Base-by-base conservation (phyloP, 2,888 invertebrate genomes). In the Pseudococcus viburni region DNA sequence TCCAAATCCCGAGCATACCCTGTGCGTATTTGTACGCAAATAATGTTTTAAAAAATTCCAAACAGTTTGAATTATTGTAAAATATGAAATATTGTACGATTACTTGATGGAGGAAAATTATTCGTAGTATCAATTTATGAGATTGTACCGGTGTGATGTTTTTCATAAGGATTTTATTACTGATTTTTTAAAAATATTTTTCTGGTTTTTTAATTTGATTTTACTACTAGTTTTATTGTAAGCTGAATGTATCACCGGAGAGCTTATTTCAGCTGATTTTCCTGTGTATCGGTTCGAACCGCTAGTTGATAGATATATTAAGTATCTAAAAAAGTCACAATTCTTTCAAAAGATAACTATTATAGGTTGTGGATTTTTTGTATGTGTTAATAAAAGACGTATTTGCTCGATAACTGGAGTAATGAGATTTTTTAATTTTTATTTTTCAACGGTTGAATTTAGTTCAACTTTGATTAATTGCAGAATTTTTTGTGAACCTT, bases 341-440 rank as follows among this genome's bases (percentile, higher is more conserved):
- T n/a, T n/a, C n/a, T 22, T 22, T 22, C 9, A 22, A 7, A 19
- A 5, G 4, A 22, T 22, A 64, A 19, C 15, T 0, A 42, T 42
- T 42, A n/a, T n/a, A n/a, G 22, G 12, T 64, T 64, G 8, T 64
- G 64, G 64, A 64, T 64, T 64, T 22, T 64, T n/a, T n/a, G n/a
- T 4, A 64, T 64, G 22, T 19, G 64, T 22, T 64, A 64, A 64
- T 64, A 64, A 64, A 64, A 64, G 64, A 64, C 64, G 64, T 64
- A 64, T 64, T 64, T 3, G 64, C 22, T 64, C 19, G 64, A 64
- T 11, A 22, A 64, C 22, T 64, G 22, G 9, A 22, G 4, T 64
- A 11, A 22, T 9, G n/a, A 1, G 59, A 59, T 59, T 59, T 59
- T n/a, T 59, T n/a, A n/a, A n/a, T n/a, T n/a, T n/a, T n/a, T n/a